Conservation (phyloP, 2,113 vertebrate species). For the Maccullochella peelii region DNA sequence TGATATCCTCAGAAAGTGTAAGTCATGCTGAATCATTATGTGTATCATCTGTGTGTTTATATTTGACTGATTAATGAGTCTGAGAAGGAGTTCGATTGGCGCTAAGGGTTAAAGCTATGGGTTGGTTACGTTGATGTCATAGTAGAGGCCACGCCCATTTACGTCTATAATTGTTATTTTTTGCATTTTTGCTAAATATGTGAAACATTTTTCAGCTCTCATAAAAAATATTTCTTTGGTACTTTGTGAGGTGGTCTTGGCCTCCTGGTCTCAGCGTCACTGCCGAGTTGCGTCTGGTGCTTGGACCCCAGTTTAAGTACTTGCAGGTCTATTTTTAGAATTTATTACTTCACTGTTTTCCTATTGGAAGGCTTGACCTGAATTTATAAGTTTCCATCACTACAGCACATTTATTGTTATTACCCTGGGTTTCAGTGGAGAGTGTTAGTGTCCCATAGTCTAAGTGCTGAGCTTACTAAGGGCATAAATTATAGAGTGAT, state of each 20-base stretch:
- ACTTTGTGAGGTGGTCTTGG: background rate
- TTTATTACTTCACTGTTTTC: background rate
- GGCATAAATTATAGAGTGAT: slow-evolving; percentile 64
- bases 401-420: slow-evolving; percentile 48
- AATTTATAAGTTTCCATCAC: slow-evolving; percentile 37
- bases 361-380: background rate
- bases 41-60: no score
- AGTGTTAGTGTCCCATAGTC: slow-evolving; percentile 38
- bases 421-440: slow-evolving; percentile 27
- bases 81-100: no score
- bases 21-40: no score
- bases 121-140: no score
- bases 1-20: no score
- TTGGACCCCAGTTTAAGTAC: background rate
- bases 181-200: background rate
- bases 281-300: background rate
- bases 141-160: no score
- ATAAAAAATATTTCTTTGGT: background rate
- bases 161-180: no score
- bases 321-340: background rate
- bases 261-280: background rate
- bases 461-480: slow-evolving; percentile 25
- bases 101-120: no score
- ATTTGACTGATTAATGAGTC: no score
- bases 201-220: background rate